Conservation (phyloP, 1,140 invertebrate species). For the Onthophagus taurus region DNA sequence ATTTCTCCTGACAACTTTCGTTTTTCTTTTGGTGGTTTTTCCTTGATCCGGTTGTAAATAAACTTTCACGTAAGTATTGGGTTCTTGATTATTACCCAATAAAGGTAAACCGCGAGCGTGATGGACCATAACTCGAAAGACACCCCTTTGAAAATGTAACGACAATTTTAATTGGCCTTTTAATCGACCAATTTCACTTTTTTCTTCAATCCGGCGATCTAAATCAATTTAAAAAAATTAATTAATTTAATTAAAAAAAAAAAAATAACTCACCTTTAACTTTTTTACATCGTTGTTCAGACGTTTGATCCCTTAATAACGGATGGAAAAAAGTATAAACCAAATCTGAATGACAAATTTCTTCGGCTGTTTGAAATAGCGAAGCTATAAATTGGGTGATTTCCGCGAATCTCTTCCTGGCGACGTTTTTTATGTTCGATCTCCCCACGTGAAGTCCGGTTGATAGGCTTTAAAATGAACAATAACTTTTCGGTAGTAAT, state of each 20-base stretch:
- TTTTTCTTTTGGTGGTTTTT: constrained; percentile 91
- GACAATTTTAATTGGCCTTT: constrained; percentile 54
- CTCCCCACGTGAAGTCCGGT: constrained; percentile 76
- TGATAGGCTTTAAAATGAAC: constrained; percentile 52
- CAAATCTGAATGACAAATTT: constrained; percentile 91
- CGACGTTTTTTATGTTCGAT: constrained; percentile 90
- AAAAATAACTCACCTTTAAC: constrained; percentile 47
- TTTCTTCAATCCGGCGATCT: constrained; percentile 18
- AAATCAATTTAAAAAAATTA: constrained; percentile 4
- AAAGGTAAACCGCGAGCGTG: constrained; percentile 77
- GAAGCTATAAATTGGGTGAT: constrained; percentile 80
- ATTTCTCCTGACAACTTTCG: constrained; percentile 83
- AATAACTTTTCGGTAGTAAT: constrained; percentile 2
- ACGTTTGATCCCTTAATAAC: constrained; percentile 78
- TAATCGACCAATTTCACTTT: constrained; percentile 27
- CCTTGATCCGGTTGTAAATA: constrained; percentile 82
- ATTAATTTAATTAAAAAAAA: not conserved
- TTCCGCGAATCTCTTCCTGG: constrained; percentile 77
- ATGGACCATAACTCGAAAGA: constrained; percentile 77
- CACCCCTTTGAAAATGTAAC: constrained; percentile 69
- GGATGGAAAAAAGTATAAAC: constrained; percentile 99
- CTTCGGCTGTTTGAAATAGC: constrained; percentile 77
- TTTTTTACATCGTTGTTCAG: constrained; percentile 51
- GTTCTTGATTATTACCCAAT: constrained; percentile 63
- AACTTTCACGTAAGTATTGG: constrained; percentile 88